A percentile compares a stretch with the other conserved stretches of the same genome.
phyloP scores from a whole-genome alignment of 1,140 invertebrate genomes.

The Piezodorus guildinii region DNA sequence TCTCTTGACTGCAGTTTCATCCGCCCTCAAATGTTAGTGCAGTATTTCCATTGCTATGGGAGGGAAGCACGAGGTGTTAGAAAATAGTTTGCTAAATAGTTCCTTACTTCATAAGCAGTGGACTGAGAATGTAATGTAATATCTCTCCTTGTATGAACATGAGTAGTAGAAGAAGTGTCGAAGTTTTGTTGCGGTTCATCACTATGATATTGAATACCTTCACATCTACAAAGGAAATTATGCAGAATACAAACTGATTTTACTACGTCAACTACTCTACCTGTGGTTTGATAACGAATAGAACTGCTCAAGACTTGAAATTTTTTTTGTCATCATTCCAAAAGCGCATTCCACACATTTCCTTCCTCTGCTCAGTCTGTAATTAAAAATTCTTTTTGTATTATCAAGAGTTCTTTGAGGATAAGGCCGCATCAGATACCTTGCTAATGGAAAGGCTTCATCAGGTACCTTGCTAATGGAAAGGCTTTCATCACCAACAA shows the following conservation, averaged over 20 bases:
- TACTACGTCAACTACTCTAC: background rate
- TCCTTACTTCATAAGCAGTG: background rate
- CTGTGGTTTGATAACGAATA: background rate
- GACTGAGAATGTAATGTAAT: slow-evolving; percentile 19
- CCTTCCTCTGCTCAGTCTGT: slow-evolving; percentile 33
- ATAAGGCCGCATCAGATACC: slow-evolving; percentile 31
- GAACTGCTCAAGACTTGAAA: background rate
- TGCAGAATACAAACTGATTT: background rate
- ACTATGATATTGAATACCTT: background rate
- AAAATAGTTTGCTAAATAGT: slow-evolving; percentile 10
- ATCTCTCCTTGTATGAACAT: slow-evolving; percentile 8
- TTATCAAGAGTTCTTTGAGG: slow-evolving; percentile 27
- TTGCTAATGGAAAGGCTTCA: slow-evolving; percentile 31
- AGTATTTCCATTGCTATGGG: slow-evolving; percentile 11
- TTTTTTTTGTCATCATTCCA: slow-evolving; percentile 30
- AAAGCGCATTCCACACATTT: slow-evolving; percentile 36
- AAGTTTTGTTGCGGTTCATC: background rate
- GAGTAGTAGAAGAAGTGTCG: background rate
- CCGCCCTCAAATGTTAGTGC: too few species aligned
- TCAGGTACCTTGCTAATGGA: too few species aligned
- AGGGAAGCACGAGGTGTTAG: background rate
- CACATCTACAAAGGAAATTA: background rate
- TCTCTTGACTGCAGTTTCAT: too few species aligned
- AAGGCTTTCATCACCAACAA: slow-evolving; percentile 31
- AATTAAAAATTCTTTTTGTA: slow-evolving; percentile 32